Evolutionary conservation across 2,113 vertebrate species (phyloP).

Genomic region (Eonycteris spelaea): DNA sequence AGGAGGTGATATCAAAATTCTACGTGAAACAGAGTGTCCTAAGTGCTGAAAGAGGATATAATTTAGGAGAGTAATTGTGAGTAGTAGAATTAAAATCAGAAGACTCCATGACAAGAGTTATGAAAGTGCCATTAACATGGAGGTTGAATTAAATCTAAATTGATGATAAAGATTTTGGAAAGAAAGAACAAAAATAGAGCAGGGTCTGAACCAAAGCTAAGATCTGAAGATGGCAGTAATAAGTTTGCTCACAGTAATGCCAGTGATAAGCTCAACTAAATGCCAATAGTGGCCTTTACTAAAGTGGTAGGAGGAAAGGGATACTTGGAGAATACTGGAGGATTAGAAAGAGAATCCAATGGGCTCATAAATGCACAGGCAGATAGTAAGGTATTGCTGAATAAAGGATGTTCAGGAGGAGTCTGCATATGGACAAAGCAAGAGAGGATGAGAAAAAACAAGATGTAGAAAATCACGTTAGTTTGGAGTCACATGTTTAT

Average conservation of each 20-base stretch:
- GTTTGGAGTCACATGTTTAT: not conserved
- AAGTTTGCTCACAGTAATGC: not conserved
- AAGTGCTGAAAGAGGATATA: too few relatives aligned
- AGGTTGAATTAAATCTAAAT: not conserved
- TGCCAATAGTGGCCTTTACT: not conserved
- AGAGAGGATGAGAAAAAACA: not conserved
- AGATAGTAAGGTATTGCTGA: not conserved
- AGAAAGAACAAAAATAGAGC: not conserved
- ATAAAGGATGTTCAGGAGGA: not conserved
- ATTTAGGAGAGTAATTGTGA: not conserved
- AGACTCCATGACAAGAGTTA: not conserved
- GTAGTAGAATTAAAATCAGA: not conserved
- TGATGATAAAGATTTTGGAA: not conserved
- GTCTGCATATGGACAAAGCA: not conserved
- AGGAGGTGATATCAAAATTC: not conserved
- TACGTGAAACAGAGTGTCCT: not conserved
- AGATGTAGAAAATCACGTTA: not conserved
- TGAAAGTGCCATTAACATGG: not conserved
- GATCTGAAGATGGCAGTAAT: not conserved
- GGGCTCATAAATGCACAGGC: not conserved
- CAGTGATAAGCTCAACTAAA: not conserved
- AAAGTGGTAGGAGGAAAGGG: not conserved
- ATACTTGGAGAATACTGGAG: not conserved
- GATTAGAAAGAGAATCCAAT: not conserved
- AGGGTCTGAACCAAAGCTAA: not conserved